A percentile compares a stretch with the other conserved stretches of the same genome.
Evolutionary conservation across 2,797 vertebrate genomes (phyloP).

Genomic region (Manis javanica): DNA sequence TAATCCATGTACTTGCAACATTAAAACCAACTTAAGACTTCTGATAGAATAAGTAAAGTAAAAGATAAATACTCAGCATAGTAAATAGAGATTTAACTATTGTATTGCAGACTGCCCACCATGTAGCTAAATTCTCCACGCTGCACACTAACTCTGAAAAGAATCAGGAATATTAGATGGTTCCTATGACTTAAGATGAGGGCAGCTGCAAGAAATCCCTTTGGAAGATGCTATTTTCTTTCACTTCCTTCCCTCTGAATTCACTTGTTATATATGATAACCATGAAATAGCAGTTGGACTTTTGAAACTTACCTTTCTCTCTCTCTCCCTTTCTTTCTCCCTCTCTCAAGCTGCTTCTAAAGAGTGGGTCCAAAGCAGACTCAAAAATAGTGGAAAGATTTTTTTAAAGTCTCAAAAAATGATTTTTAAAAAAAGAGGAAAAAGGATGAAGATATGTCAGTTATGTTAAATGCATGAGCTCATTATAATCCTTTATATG

Average conservation of each 20-base stretch:
- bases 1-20: background rate
- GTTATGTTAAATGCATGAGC: background rate
- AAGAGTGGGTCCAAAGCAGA: slow-evolving; percentile 3
- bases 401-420: background rate
- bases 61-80: background rate
- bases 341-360: background rate
- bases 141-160: slow-evolving; percentile 26
- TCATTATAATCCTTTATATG: background rate
- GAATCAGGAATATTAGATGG: background rate
- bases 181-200: background rate
- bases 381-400: background rate
- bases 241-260: background rate
- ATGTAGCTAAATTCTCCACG: slow-evolving; percentile 11
- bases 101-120: background rate
- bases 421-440: background rate
- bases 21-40: slow-evolving; percentile 47
- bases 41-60: slow-evolving; percentile 4
- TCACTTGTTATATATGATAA: slow-evolving; percentile 36
- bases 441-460: background rate
- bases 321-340: background rate
- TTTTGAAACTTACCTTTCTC: slow-evolving; percentile 24
- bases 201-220: background rate
- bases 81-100: slow-evolving; percentile 1
- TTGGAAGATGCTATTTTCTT: background rate
- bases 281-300: background rate